These are phyloP conservation scores for Merodon equestris DNA, from an alignment of 2,888 invertebrate genomes.

Conservation along the genomic window DNA sequence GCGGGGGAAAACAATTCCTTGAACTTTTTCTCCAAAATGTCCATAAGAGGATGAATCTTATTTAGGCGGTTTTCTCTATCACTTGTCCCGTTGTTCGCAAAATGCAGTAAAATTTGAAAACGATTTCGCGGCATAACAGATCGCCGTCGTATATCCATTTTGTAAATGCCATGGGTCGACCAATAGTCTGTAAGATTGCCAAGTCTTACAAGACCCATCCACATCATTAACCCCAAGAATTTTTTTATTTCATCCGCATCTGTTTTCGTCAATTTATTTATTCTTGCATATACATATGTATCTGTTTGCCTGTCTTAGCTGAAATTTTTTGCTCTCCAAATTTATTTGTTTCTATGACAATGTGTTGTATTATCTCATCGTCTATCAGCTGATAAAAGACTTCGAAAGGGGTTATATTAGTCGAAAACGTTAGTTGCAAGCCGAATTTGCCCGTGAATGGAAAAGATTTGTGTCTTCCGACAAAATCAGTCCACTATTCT, in stretches of 20 bases:
- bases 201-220: slow-evolving; percentile 3
- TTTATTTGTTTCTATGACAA: neutral
- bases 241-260: slow-evolving; percentile 1
- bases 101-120: neutral
- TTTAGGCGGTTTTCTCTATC: slow-evolving; percentile 5
- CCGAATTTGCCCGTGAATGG: too few species aligned
- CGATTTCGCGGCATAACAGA: slow-evolving; percentile 4
- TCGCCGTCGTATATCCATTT: slow-evolving; percentile 4
- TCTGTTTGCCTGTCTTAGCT: slow-evolving; percentile 2
- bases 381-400: slow-evolving; percentile 8
- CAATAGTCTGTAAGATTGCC: neutral
- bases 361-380: slow-evolving; percentile 4
- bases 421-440: too few species aligned
- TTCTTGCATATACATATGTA: too few species aligned
- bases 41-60: slow-evolving; percentile 1
- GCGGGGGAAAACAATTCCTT: slow-evolving; percentile 22
- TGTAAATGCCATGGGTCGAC: neutral
- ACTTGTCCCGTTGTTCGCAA: neutral
- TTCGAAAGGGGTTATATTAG: slow-evolving; percentile 1
- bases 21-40: slow-evolving; percentile 15
- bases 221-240: neutral
- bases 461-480: slow-evolving; percentile 3
- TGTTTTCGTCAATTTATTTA: neutral
- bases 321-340: slow-evolving; percentile 10
- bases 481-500: slow-evolving; percentile 1